Evolutionary conservation across 2,888 invertebrate genomes (phyloP), one percentile per base, ranked within the genome.

Genomic region (Criorhina ranunculi): DNA sequence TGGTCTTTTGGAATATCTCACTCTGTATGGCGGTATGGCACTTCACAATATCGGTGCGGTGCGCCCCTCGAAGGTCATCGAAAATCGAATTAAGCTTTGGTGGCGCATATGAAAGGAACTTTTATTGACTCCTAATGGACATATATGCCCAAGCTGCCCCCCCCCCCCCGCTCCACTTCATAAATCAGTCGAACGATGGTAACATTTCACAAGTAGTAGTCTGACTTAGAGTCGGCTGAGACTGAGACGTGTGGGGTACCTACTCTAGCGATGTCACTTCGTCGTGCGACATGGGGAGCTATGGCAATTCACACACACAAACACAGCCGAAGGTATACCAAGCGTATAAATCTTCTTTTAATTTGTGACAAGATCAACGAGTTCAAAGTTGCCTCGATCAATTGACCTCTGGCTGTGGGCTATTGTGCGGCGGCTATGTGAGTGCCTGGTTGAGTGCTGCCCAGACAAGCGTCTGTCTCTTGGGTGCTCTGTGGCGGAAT

Each of bases 331-430:
- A 60, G 37, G 67, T 77, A 40, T 33, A 15, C 12, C 33, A 66
- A 67, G 73, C 51, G 59, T 90, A 91, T 90, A 90, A 91, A 90
- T 90, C 90, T 90, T 90, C 88, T 89, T 89, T 91, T 91, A 91
- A 91, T 91, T 91, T 91, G 91, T 91, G 90, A 91, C 91, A 91
- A 91, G 91, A 91, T 91, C 91, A 91, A 91, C 91, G 90, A 91
- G 91, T 91, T 91, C 91, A 91, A 91, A 91, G 91, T 90, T 91
- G 91, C 90, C 90, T 89, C 89, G 89, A 90, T 91, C 91, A 91
- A 91, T 91, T 91, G 91, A 91, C 91, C 91, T 90, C 89, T 46
- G 19, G 11, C 42, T 88, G 59, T 60, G 60, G 60, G 55, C 75
- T 57, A 78, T 72, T 72, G 82, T 66, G 40, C 12, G 24, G 60